A percentile compares a stretch with the other conserved stretches of the same genome.
Evolutionary conservation across 2,888 invertebrate species (phyloP).

Genomic region (Synergus japonicus): DNA sequence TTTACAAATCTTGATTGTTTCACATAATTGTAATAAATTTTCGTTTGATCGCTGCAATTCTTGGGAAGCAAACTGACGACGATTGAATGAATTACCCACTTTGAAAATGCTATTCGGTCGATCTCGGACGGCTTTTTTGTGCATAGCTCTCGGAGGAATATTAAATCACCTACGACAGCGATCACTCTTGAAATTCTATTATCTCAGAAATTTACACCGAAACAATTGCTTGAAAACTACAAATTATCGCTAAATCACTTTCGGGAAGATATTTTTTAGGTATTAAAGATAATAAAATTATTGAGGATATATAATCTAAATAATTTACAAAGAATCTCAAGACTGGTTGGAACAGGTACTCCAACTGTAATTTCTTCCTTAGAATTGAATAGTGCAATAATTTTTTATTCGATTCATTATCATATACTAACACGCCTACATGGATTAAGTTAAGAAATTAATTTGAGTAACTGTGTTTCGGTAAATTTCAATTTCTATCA

Average conservation of each 20-base stretch:
- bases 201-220: conserved; percentile 10
- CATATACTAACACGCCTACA: not conserved
- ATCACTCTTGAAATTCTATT: conserved; percentile 46
- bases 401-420: not conserved
- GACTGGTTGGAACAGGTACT: no score
- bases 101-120: conserved; percentile 46
- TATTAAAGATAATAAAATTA: not conserved
- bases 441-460: not conserved
- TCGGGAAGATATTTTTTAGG: not conserved
- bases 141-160: conserved; percentile 38
- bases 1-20: conserved; percentile 28
- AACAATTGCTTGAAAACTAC: not conserved
- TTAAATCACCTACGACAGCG: conserved; percentile 44
- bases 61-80: conserved; percentile 30
- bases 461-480: not conserved
- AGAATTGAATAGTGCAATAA: not conserved
- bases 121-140: conserved; percentile 51
- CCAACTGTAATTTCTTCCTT: no score
- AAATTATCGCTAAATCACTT: not conserved
- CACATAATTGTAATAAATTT: not conserved
- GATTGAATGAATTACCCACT: conserved; percentile 42
- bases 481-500: conserved; percentile 18
- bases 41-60: conserved; percentile 21
- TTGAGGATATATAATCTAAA: not conserved
- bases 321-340: no score